Conservation (phyloP, 2,797 vertebrate species). For the Gadopsis marmoratus region DNA sequence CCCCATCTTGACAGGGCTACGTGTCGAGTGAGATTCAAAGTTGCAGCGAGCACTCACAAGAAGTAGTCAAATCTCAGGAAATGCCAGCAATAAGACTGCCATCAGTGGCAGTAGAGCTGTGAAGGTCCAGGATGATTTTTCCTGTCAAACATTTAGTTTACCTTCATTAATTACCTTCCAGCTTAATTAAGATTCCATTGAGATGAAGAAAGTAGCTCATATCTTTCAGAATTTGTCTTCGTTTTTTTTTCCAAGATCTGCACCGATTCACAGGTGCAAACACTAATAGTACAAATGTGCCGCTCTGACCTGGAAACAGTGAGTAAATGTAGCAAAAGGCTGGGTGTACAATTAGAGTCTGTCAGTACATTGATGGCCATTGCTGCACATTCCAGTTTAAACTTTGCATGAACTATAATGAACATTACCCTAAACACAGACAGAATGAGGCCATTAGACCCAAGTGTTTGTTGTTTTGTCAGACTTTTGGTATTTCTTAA, state of each 20-base stretch:
- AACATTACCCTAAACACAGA: slow-evolving; percentile 35
- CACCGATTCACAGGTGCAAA: slow-evolving; percentile 6
- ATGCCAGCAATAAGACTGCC: neutral
- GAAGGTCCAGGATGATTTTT: slow-evolving; percentile 1
- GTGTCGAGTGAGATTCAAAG: slow-evolving; percentile 65
- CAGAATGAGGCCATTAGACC: slow-evolving; percentile 62
- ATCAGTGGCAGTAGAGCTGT: neutral
- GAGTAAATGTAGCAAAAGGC: neutral
- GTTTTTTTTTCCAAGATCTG: neutral
- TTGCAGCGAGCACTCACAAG: slow-evolving; percentile 24
- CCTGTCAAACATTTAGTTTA: slow-evolving; percentile 15
- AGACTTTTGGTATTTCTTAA: slow-evolving; percentile 82
- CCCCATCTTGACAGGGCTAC: slow-evolving; percentile 73
- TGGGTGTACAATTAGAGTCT: neutral
- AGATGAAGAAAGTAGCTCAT: slow-evolving; percentile 1
- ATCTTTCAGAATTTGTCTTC: neutral
- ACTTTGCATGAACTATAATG: slow-evolving; percentile 25
- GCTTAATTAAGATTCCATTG: slow-evolving; percentile 22
- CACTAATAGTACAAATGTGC: neutral
- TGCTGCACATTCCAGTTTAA: slow-evolving; percentile 11
- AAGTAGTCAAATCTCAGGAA: slow-evolving; percentile 39
- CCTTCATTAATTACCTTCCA: slow-evolving; percentile 25
- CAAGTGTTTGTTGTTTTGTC: slow-evolving; percentile 75
- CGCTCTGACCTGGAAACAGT: slow-evolving; percentile 2
- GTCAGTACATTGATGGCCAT: neutral